phyloP scores from a whole-genome alignment of 2,113 vertebrate species.

The Tetrax tetrax region DNA sequence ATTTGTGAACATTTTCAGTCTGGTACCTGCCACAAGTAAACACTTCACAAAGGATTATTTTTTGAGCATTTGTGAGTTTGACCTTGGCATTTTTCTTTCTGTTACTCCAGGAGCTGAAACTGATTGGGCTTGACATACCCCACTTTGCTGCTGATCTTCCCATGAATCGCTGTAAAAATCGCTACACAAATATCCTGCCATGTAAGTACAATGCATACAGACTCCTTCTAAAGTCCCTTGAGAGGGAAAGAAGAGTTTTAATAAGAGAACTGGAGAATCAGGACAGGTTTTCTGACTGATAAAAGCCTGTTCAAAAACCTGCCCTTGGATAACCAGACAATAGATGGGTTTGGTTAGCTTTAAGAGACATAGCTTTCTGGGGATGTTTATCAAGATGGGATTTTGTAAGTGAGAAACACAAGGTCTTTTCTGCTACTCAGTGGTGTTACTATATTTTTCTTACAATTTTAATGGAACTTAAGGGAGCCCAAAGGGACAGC shows the following conservation, averaged over 20 bases:
- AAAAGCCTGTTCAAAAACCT: background rate
- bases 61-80: background rate
- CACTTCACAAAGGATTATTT: background rate
- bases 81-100: conserved; percentile 3
- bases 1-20: background rate
- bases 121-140: conserved; percentile 91
- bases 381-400: background rate
- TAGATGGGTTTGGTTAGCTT: background rate
- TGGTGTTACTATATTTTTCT: background rate
- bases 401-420: background rate
- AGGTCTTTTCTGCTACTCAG: background rate
- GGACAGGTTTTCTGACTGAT: background rate
- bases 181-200: conserved; percentile 97
- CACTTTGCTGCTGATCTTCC: conserved; percentile 95
- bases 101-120: conserved; percentile 87
- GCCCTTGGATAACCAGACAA: background rate
- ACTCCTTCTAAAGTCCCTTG: background rate
- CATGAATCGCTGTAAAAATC: conserved; percentile 93
- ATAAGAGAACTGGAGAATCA: background rate
- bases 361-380: background rate
- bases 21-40: background rate
- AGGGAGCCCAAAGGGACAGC: background rate
- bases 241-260: background rate
- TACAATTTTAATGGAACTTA: background rate
- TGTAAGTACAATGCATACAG: conserved; percentile 78